Conservation (phyloP, 1,140 invertebrate species). For the Cryptotermes secundus region DNA sequence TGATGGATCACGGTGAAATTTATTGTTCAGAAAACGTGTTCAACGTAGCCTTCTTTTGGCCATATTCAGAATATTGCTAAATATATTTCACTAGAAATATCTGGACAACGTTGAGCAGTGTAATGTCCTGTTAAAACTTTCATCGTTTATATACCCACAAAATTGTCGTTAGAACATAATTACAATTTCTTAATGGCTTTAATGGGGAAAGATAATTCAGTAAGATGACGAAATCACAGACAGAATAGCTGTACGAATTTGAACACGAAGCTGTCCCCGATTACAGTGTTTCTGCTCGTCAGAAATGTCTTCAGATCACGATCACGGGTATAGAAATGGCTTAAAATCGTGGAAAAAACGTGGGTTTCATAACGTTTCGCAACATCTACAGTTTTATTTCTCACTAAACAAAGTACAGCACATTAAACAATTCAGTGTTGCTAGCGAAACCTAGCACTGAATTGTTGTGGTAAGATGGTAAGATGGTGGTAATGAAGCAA, state of each 20-base stretch:
- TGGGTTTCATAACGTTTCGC: neutral
- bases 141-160: neutral
- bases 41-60: neutral
- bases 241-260: neutral
- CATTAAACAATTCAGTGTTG: no score
- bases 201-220: neutral
- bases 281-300: neutral
- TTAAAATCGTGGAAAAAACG: neutral
- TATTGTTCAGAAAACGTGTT: neutral
- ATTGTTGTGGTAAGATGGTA: no score
- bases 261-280: neutral
- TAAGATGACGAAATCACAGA: neutral
- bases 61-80: neutral
- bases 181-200: neutral
- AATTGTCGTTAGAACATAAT: neutral
- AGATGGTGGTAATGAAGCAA: no score
- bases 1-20: neutral
- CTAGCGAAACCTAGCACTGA: no score
- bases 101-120: neutral
- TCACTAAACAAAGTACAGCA: no score
- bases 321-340: neutral
- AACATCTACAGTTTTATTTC: no score
- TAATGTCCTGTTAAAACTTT: neutral
- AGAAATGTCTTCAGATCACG: neutral
- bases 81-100: neutral